A percentile compares a stretch with the other conserved stretches of the same genome.
Evolutionary conservation across 2,888 invertebrate genomes (phyloP).

Genomic region (Agrilus mali): DNA sequence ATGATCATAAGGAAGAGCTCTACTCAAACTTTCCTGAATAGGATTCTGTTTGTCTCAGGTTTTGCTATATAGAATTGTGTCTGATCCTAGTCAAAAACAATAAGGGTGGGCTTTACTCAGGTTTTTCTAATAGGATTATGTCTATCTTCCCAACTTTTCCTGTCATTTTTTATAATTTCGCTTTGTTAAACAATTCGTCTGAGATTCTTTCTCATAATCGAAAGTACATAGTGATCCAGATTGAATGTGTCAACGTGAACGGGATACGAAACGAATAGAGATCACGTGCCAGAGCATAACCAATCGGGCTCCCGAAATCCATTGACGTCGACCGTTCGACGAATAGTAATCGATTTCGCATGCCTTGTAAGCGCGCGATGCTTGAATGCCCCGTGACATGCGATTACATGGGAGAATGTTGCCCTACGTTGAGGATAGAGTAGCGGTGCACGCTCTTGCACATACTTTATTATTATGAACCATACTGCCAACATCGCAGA

Average conservation of each 20-base stretch:
- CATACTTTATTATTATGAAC: too few relatives aligned
- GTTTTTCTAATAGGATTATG: too few relatives aligned
- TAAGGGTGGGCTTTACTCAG: too few relatives aligned
- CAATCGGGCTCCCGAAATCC: conserved; percentile 35
- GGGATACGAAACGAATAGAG: conserved; percentile 24
- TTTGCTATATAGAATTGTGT: too few relatives aligned
- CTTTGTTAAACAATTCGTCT: too few relatives aligned
- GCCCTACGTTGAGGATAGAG: conserved; percentile 9
- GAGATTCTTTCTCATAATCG: conserved; percentile 3
- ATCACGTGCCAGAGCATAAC: conserved; percentile 48
- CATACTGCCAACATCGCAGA: conserved; percentile 13
- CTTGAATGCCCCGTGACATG: conserved; percentile 29
- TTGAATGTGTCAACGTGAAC: conserved; percentile 18
- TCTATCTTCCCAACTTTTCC: too few relatives aligned
- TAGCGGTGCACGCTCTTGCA: conserved; percentile 1
- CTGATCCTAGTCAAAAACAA: too few relatives aligned
- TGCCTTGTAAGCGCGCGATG: conserved; percentile 30
- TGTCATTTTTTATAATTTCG: too few relatives aligned
- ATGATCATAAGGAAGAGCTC: too few relatives aligned
- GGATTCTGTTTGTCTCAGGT: too few relatives aligned
- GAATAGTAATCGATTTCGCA: conserved; percentile 29
- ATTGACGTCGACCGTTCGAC: conserved; percentile 21
- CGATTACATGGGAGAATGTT: conserved; percentile 33
- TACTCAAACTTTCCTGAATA: too few relatives aligned
- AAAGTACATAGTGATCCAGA: conserved; percentile 21